Percentiles rank a stretch among this genome's conserved stretches.
Evolutionary conservation across 2,797 vertebrate genomes (phyloP).

Genomic region (Alca torda): DNA sequence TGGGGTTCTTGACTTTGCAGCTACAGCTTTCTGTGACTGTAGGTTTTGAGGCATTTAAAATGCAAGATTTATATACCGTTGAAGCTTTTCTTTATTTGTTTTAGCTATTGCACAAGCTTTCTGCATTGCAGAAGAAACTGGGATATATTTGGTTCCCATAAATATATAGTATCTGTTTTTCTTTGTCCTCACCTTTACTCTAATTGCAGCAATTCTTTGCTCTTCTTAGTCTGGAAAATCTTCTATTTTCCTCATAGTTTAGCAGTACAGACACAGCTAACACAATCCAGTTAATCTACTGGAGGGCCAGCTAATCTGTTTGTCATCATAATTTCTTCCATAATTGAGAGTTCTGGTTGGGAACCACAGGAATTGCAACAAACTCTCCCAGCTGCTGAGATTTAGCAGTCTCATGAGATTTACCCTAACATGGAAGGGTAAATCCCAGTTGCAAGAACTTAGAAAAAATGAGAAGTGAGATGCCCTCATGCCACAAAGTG

Average conservation of each 20-base stretch:
- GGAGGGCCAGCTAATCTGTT: not conserved
- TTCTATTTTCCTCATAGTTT: not conserved
- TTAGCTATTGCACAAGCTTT: not conserved
- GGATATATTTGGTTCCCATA: not conserved
- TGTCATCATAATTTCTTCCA: not conserved
- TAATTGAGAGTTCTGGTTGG: not conserved
- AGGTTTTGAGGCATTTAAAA: not conserved
- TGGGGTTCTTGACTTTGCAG: not conserved
- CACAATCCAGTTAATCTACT: not conserved
- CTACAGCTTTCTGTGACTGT: not conserved
- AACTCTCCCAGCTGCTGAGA: not conserved
- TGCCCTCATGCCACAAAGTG: not conserved
- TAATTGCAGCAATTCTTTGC: not conserved
- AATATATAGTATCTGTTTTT: not conserved
- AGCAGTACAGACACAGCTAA: not conserved
- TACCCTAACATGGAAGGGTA: not conserved
- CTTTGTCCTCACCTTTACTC: not conserved
- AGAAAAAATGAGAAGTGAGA: not conserved
- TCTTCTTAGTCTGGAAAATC: not conserved
- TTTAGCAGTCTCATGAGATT: not conserved
- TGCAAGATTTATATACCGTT: not conserved
- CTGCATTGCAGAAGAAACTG: not conserved
- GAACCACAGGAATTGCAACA: not conserved
- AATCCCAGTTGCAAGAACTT: not conserved
- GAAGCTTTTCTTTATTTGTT: not conserved